Base-by-base conservation (phyloP, 2,797 vertebrate species). In the Eulemur mongoz region DNA sequence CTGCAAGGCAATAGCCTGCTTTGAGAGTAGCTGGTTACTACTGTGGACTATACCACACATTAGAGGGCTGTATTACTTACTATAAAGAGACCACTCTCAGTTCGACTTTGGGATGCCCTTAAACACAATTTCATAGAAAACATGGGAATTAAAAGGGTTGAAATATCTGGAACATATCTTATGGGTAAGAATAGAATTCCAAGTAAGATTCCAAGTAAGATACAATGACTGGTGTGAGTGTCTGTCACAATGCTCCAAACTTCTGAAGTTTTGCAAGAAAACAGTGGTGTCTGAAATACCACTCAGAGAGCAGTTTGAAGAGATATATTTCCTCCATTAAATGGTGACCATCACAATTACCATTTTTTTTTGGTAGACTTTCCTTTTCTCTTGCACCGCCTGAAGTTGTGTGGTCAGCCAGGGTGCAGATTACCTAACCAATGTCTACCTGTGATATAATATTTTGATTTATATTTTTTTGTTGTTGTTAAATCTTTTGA, bases 251-350 rank as follows among this genome's bases (percentile, higher is more conserved):
- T 80, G 45, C 17, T 67, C 9, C 17, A 79, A 73, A 91, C 84
- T 91, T 89, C 76, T 89, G 32, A 81, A 76, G 78, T 32, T 86
- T 89, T 94, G 13, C 7, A 54, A 88, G 25, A 88, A 89, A 48
- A 72, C 4, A 43, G 12, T 2, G 9, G 0, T 76, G 23, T 70
- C n/a, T 94, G 35, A 94, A 89, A 75, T 69, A 45, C 9, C 67
- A 70, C 30, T 83, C 72, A 80, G 27, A 83, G 30, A 81, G 43
- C 43, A 73, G 22, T 81, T 63, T 70, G 27, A 92, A 85, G 59
- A 67, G 9, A 3, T 81, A 1, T 35, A 54, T 88, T 95, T 95
- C 84, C 75, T 78, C 59, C 25, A 82, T 43, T 57, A 30, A 25
- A 69, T 59, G n/a, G 9, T 82, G 59, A 75, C 18, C 15, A 76